Evolutionary conservation across 2,888 invertebrate species (phyloP).

Genomic region (Agrenia bidenticulata): DNA sequence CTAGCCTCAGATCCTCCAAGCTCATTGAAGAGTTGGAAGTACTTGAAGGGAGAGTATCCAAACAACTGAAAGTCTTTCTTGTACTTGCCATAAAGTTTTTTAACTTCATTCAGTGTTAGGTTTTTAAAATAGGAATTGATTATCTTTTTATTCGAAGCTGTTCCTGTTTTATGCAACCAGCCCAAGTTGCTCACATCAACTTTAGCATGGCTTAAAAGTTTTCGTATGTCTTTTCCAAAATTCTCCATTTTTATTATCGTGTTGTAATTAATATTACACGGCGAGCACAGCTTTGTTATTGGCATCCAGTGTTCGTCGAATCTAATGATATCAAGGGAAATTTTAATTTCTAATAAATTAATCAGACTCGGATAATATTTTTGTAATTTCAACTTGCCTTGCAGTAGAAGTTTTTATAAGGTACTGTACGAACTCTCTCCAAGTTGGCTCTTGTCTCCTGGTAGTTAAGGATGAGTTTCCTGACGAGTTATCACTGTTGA

Average conservation of each 20-base stretch:
- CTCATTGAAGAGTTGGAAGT: slow-evolving; percentile 36
- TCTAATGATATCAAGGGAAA: slow-evolving; percentile 22
- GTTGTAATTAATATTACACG: slow-evolving; percentile 41
- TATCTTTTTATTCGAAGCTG: slow-evolving; percentile 32
- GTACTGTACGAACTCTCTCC: slow-evolving; percentile 47
- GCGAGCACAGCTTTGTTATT: slow-evolving; percentile 43
- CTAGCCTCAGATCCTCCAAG: not conserved
- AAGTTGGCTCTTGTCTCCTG: slow-evolving; percentile 40
- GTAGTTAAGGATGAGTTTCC: slow-evolving; percentile 10
- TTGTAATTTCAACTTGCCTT: slow-evolving; percentile 30
- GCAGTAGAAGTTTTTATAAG: slow-evolving; percentile 41
- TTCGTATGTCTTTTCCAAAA: slow-evolving; percentile 36
- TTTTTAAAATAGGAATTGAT: slow-evolving; percentile 41
- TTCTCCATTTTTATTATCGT: slow-evolving; percentile 46
- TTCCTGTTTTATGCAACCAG: slow-evolving; percentile 40
- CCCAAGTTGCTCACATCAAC: slow-evolving; percentile 30
- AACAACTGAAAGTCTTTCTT: slow-evolving; percentile 46
- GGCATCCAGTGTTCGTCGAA: slow-evolving; percentile 52
- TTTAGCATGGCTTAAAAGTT: slow-evolving; percentile 32
- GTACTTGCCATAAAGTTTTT: slow-evolving; percentile 43
- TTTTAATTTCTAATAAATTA: not conserved
- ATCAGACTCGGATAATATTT: not conserved
- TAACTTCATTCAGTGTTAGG: slow-evolving; percentile 38
- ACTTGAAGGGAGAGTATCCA: slow-evolving; percentile 47
- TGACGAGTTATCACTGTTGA: not conserved